Base-by-base conservation (phyloP, 2,888 invertebrate genomes). In the Cantharis lateralis region DNA sequence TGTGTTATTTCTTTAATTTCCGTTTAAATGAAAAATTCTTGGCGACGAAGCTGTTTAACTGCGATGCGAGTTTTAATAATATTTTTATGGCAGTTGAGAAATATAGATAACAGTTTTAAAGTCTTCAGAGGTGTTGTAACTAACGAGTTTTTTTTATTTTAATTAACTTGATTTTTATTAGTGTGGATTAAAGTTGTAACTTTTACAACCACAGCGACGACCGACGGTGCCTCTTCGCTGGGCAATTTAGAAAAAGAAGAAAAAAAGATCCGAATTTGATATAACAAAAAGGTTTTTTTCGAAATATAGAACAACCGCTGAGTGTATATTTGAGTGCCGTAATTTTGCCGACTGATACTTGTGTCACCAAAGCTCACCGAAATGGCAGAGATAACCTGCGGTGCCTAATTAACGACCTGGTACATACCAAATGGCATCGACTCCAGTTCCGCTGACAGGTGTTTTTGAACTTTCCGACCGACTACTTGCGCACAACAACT, bases 391-490 rank as follows among this genome's bases (percentile, higher is more conserved):
- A 70, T 74, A 71, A 72, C 74, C 74, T 48, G 72, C 61, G 24
- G 71, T 68, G 75, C 63, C 68, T 78, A 78, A 78, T 78, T 78
- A 78, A 76, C 76, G 68, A 73, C 63, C 74, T 61, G 74, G 75
- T 68, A 72, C 77, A 68, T 63, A 70, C 73, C 73, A 74, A 76
- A 78, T 73, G 75, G 76, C 76, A 74, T 77, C 71, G 74, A 74
- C 74, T 77, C 62, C 70, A 71, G 74, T 74, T 76, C 70, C 73
- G 68, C 71, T 78, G 75, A 75, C 78, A 76, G 76, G 78, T 76
- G 78, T 78, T 78, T 78, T 78, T 78, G 78, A 78, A 78, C 78
- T 78, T 78, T 74, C 76, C 76, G 77, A 74, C 76, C 72, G 71
- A 70, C 70, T 73, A 76, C 75, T 72, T 70, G 74, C 70, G 69